Conservation (phyloP, 53 echinoderm and acorn worm genomes). For the Hippasteria phrygiana region DNA sequence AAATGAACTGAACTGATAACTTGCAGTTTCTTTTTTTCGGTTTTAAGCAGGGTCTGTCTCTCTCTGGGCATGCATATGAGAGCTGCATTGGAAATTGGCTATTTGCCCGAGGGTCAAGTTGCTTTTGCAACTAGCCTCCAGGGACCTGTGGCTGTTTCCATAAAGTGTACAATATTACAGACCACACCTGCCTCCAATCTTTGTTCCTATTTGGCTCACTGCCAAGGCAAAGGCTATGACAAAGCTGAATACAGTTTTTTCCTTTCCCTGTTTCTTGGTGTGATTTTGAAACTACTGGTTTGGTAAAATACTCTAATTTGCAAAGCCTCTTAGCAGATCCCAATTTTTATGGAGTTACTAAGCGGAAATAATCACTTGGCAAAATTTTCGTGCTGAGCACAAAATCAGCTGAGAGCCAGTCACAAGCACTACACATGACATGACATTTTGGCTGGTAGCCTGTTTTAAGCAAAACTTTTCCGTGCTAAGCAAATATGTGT, state of each 20-base stretch:
- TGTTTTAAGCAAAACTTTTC: too few relatives aligned
- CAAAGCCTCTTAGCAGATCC: too few relatives aligned
- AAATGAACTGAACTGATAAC: too few relatives aligned
- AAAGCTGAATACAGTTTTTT: not conserved
- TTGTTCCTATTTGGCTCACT: slow-evolving; percentile 28
- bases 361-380: too few relatives aligned
- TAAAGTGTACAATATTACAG: not conserved
- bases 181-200: slow-evolving; percentile 28
- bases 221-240: slow-evolving; percentile 16
- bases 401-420: too few relatives aligned
- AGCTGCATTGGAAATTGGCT: not conserved
- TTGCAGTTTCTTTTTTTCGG: not conserved
- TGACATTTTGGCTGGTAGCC: too few relatives aligned
- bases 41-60: not conserved
- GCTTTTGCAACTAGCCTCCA: slow-evolving; percentile 14
- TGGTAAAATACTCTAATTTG: not conserved
- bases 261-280: not conserved
- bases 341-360: too few relatives aligned
- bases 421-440: too few relatives aligned
- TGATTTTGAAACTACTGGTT: not conserved
- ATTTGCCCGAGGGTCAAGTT: slow-evolving; percentile 1
- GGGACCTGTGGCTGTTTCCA: not conserved
- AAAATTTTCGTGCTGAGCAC: too few relatives aligned
- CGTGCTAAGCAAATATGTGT: too few relatives aligned
- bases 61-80: too few relatives aligned